Evolutionary conservation across 92 coral and sea anemone species (phyloP), one percentile per base, ranked within the genome.

Genomic region (Zoanthus sansibaricus): DNA sequence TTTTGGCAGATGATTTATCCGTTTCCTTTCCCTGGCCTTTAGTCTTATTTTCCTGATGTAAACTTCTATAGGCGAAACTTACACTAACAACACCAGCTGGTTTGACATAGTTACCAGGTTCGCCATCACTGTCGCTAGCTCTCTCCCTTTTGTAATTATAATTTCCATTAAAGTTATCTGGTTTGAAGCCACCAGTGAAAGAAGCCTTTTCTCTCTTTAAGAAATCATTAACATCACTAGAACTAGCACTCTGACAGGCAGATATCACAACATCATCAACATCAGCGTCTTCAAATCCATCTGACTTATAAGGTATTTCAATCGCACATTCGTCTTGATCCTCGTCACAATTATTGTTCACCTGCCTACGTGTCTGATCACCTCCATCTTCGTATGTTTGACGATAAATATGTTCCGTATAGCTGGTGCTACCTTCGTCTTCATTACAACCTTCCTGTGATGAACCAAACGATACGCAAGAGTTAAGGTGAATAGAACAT

Each of bases 401-500:
- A 83, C 89, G 75, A 86, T 82, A 86, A 86, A 32, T 30, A 32
- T 78, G 56, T 62, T 54, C 61, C 82, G 59, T 66, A 42, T 73
- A 62, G 15, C 51, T 77, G 48, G 45, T 46, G 42, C 58, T 62
- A 59, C 76, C 83, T 51, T 54, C 72, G 31, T 13, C 16, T 18
- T 66, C 77, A 47, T 44, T 87, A 33, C 61, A 72, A 31, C 31
- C 79, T 55, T 48, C 61, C 61, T 83, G 87, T 6, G 76, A 62
- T 32, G 76, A n/a, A 5, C 30, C 87, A 13, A 96, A 86, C 1
- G 94, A 93, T 8, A 94, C 95, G 59, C 75, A 76, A 2, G 94
- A 93, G 42, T 92, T 93, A 51, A 87, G 79, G 51, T 93, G 98
- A 33, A 90, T 59, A 1, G 98, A 93, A 62, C 98, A 89, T n/a